Base-by-base conservation (phyloP, 2,113 vertebrate genomes). In the Tachysurus fulvidraco region DNA sequence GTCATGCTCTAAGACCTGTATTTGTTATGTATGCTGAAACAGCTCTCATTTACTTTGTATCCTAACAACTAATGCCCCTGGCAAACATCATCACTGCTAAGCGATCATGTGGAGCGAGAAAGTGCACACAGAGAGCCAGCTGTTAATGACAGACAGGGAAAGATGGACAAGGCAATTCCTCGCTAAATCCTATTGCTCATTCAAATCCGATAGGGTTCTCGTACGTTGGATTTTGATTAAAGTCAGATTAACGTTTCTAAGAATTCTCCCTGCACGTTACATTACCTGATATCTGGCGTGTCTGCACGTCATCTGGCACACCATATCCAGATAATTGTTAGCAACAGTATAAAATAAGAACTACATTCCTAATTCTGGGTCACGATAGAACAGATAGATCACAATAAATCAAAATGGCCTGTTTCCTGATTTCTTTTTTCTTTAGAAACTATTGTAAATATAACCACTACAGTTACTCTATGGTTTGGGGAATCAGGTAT, bases 41-140 rank as follows among this genome's bases (percentile, higher is more conserved):
- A 82, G 16, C 54, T 52, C 59, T n/a, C 36, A 13, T 69, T 79
- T 59, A 25, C 55, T 67, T 50, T 78, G 74, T 71, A 86, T 78
- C 62, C 71, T 13, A 71, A 83, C 44, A 79, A 71, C 85, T 21
- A 59, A 74, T 60, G 67, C 13, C 67, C 25, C 11, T 1, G 28
- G 41, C n/a, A 82, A 81, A 82, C 67, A 74, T 36, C 30, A 59
- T 54, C 14, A 46, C 21, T 25, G 44, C n/a, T 28, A 50, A 55
- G 65, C 16, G 4, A 55, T 73, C 65, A 57, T 57, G 82, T 57
- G 52, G 28, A 65, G 1, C 4, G 17, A 19, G 19, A 41, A 21
- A 62, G 8, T 60, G 21, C 41, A 67, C 25, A 77, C 36, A 17
- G 30, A 50, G 25, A 46, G 54, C 59, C 84, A 69, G 44, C 2